Conservation (phyloP, 1,140 invertebrate species). For the Caenorhabditis inopinata region DNA sequence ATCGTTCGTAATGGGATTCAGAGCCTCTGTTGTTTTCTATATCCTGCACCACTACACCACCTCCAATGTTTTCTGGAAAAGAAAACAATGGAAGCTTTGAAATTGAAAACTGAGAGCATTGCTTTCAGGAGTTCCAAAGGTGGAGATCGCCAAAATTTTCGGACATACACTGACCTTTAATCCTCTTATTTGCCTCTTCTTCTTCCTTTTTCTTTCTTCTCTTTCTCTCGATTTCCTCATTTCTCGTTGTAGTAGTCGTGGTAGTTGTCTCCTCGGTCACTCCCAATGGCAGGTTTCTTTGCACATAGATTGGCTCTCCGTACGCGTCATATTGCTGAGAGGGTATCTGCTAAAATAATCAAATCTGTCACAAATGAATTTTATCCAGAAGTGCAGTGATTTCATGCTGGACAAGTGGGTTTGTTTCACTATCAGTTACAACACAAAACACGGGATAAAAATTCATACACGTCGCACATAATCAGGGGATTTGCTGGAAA, state of each 20-base stretch:
- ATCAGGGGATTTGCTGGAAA: not conserved
- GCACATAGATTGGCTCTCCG: constrained; percentile 2
- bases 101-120: too few relatives aligned
- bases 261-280: constrained; percentile 7
- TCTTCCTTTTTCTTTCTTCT: not conserved
- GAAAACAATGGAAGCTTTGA: not conserved
- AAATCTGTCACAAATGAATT: too few relatives aligned
- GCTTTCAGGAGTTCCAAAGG: too few relatives aligned
- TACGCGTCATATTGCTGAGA: not conserved
- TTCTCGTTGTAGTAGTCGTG: not conserved
- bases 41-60: not conserved
- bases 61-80: not conserved
- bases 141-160: too few relatives aligned
- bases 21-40: not conserved
- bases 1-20: not conserved
- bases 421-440: too few relatives aligned
- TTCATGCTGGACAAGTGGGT: not conserved
- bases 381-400: too few relatives aligned
- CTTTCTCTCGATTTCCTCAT: constrained; percentile 19
- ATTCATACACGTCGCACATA: constrained; percentile 15
- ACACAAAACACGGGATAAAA: not conserved
- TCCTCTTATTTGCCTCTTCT: not conserved
- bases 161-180: not conserved
- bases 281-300: not conserved
- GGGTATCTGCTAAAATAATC: not conserved